phyloP scores from a whole-genome alignment of 1,140 invertebrate species.

The Meloidogyne chitwoodi region DNA sequence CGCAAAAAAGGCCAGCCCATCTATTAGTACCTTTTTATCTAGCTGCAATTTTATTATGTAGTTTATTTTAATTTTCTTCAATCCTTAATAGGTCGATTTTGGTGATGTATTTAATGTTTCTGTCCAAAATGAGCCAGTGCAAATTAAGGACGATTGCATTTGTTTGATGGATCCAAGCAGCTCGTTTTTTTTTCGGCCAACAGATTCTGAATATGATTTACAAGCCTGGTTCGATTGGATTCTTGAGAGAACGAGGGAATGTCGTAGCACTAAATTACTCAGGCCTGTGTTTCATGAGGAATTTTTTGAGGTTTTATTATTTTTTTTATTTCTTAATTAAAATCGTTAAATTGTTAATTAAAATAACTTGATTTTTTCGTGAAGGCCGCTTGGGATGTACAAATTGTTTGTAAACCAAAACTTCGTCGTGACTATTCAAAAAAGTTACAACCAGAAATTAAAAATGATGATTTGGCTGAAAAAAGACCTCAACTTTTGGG shows the following conservation, averaged over 20 bases:
- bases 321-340: not conserved
- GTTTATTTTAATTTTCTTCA: no score
- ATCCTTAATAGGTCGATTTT: conserved; percentile 2
- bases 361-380: not conserved
- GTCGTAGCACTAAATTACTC: conserved; percentile 25
- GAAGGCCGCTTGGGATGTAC: conserved; percentile 27
- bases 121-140: conserved; percentile 19
- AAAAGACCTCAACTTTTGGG: conserved; percentile 19
- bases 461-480: conserved; percentile 18
- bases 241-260: conserved; percentile 21
- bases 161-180: conserved; percentile 19
- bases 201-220: conserved; percentile 26
- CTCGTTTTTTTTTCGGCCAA: conserved; percentile 24
- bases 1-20: no score
- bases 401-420: conserved; percentile 22
- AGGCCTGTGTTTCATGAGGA: conserved; percentile 29
- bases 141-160: conserved; percentile 33
- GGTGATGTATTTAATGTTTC: not conserved
- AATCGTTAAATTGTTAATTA: no score
- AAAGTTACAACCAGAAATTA: conserved; percentile 3
- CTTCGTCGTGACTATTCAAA: conserved; percentile 17
- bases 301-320: conserved; percentile 28
- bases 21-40: no score
- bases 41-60: no score
- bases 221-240: conserved; percentile 30